These are phyloP conservation scores for Bubo blakistoni DNA, from an alignment of 2,113 vertebrate species.

Conservation along the genomic window DNA sequence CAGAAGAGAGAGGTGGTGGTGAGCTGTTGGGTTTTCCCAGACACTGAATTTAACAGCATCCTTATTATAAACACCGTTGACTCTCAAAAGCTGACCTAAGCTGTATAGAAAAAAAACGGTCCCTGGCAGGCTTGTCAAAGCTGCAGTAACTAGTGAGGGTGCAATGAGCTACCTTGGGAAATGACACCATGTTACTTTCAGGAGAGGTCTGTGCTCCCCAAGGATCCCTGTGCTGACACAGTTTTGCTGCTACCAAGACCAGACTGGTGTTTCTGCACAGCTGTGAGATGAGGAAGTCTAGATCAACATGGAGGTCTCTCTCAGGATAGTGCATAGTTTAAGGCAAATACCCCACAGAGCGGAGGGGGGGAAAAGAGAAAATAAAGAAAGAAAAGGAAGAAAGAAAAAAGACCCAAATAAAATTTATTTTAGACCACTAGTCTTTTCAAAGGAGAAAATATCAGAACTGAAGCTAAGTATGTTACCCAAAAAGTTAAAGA, in stretches of 20 bases:
- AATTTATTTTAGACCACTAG: background rate
- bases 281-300: background rate
- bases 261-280: background rate
- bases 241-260: background rate
- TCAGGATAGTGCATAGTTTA: background rate
- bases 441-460: background rate
- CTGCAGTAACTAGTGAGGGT: background rate
- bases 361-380: background rate
- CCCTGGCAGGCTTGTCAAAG: background rate
- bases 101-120: background rate
- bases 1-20: background rate
- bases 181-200: background rate
- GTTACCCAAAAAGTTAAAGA: background rate
- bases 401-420: background rate
- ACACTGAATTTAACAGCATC: background rate
- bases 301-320: background rate
- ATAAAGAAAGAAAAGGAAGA: fast-evolving
- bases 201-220: background rate
- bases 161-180: background rate
- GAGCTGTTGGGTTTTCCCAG: background rate
- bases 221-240: background rate
- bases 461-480: background rate
- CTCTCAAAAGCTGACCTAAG: background rate
- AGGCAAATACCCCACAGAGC: background rate
- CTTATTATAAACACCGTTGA: background rate